Evolutionary conservation across 2,797 vertebrate species (phyloP), one percentile per base, ranked within the genome.

Genomic region (Enteromius fasciolatus): DNA sequence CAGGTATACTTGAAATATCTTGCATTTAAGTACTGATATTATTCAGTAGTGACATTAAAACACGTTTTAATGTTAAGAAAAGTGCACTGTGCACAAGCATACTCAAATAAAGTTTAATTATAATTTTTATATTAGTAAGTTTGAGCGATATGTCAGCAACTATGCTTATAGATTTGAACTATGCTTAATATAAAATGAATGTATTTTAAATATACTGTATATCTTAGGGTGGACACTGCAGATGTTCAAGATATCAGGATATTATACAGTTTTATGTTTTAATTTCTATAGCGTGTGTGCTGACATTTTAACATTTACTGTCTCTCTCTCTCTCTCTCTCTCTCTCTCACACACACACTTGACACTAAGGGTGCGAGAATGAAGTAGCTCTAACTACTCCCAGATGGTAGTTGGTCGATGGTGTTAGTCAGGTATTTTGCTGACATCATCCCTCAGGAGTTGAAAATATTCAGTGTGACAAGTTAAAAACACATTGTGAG

Each of bases 401-500:
- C 94, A 95, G 92, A 95, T 94, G 93, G 89, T 85, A 77, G 46
- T 63, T 83, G 83, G 84, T 88, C 86, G 44, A 89, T 86, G 90
- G 89, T 86, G 91, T 90, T 90, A 90, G 91, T 91, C 92, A 93
- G 93, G 92, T 92, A 93, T 91, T 92, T 90, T 84, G 54, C 87
- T 91, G 92, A 91, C 90, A 87, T 91, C 89, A 90, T 85, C 85
- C 70, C 82, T 41, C 72, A 88, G 57, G 87, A 90, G 88, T 89
- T 83, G 68, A 90, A 89, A 85, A 57, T 74, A 89, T 90, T 89
- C 89, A 90, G 90, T 94, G 92, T 94, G 93, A 94, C 93, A 94
- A 93, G 91, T 88, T 87, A 64, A 86, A 95, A 94, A 94, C 93
- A 94, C 88, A 92, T 94, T 94, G 90, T 83, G 86, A 54, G 84